Evolutionary conservation across 1,140 invertebrate genomes (phyloP).

Genomic region (Lucilia sericata): DNA sequence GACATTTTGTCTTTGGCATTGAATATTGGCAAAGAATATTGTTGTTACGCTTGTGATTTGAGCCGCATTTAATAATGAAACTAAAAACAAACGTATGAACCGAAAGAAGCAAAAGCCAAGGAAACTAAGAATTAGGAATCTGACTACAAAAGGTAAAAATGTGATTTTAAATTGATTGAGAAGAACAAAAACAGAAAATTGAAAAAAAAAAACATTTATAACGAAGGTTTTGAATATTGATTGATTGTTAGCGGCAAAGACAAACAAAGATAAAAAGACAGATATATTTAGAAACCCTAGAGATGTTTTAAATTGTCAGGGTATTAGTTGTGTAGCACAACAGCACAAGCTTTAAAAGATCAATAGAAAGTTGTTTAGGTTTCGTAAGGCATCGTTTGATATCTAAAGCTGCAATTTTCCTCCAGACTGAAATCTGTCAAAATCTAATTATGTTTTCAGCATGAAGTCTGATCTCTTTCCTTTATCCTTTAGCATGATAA

Average conservation of each 20-base stretch:
- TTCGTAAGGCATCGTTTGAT: no score
- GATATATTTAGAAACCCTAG: no score
- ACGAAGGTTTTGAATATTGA: not conserved
- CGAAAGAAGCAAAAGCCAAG: not conserved
- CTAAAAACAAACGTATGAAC: not conserved
- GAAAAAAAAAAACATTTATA: not conserved
- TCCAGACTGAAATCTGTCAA: no score
- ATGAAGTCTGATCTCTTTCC: no score
- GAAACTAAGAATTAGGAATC: not conserved
- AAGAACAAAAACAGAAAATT: not conserved
- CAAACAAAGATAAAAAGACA: no score
- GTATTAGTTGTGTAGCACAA: no score
- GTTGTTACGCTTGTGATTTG: slow-evolving; percentile 5
- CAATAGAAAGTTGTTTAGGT: no score
- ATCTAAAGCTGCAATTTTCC: no score
- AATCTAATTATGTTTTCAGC: no score
- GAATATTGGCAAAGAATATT: slow-evolving; percentile 16
- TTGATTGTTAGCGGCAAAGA: no score
- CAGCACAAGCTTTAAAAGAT: no score
- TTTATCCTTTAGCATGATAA: not conserved
- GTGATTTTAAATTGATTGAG: not conserved
- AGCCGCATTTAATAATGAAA: slow-evolving; percentile 11
- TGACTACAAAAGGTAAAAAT: not conserved
- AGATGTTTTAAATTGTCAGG: no score
- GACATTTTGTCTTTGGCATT: slow-evolving; percentile 10